Conservation (phyloP, 2,113 vertebrate species). For the Oreochromis spilurus region DNA sequence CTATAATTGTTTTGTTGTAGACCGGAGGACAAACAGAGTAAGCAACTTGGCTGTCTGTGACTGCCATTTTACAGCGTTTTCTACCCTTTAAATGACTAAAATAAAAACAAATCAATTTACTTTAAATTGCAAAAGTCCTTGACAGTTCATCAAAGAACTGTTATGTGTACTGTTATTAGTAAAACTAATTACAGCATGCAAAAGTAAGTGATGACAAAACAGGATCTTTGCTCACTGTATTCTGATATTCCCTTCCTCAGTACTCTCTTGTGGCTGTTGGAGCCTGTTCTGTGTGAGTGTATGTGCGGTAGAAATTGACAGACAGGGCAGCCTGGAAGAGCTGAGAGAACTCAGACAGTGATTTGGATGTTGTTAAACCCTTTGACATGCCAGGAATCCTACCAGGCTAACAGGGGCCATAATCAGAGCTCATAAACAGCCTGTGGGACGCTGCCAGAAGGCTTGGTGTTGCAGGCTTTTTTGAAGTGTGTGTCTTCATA, state of each 20-base stretch:
- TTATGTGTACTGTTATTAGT: background rate
- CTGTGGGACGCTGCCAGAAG: background rate
- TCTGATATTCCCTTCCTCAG: background rate
- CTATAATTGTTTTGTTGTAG: background rate
- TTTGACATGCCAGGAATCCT: slow-evolving; percentile 56
- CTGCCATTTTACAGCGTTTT: background rate
- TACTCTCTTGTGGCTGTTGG: background rate
- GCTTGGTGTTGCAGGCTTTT: background rate
- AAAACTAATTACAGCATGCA: background rate
- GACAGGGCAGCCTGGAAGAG: slow-evolving; percentile 35
- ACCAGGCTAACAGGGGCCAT: slow-evolving; percentile 26
- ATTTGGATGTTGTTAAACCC: slow-evolving; percentile 59
- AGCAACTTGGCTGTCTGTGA: background rate
- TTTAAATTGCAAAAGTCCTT: background rate
- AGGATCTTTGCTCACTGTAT: background rate
- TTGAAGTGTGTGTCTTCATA: background rate
- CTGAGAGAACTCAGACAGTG: slow-evolving; percentile 2
- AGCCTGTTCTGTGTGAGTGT: background rate
- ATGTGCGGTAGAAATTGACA: slow-evolving; percentile 6
- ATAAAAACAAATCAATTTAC: background rate
- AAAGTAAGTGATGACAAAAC: background rate
- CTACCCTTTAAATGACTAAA: background rate
- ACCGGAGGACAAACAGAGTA: background rate
- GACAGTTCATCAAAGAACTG: background rate
- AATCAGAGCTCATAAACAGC: slow-evolving; percentile 49